Conservation (phyloP, 2,888 invertebrate species). For the Epirrhoe alternata region DNA sequence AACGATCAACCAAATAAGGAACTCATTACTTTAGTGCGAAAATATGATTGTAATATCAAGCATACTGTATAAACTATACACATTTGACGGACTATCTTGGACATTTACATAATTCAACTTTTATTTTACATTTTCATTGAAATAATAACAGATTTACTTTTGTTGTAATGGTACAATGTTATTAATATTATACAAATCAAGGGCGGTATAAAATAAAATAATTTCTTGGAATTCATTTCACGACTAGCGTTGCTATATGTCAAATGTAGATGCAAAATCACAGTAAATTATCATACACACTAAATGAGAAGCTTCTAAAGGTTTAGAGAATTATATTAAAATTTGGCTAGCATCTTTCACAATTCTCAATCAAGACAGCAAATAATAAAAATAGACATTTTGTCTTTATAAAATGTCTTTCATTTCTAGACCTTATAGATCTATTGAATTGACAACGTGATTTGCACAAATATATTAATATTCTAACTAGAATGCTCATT, state of each 20-base stretch:
- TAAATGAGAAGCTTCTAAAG: neutral
- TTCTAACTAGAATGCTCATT: slow-evolving; percentile 30
- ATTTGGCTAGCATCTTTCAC: neutral
- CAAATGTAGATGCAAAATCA: slow-evolving; percentile 2
- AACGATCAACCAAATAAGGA: neutral
- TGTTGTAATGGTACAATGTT: neutral
- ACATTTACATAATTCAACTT: neutral
- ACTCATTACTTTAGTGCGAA: neutral
- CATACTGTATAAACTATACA: neutral
- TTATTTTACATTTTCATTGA: neutral
- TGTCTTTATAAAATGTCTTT: slow-evolving; percentile 5
- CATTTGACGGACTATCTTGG: neutral
- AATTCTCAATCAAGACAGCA: neutral
- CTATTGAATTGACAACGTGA: slow-evolving; percentile 35
- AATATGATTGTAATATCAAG: neutral
- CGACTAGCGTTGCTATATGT: slow-evolving; percentile 4
- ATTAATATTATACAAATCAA: neutral
- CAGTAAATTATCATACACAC: neutral
- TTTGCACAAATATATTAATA: slow-evolving; percentile 23
- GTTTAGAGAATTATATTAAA: too few relatives aligned
- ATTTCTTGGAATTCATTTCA: slow-evolving; percentile 4
- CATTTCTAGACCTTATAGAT: slow-evolving; percentile 20
- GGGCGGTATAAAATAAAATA: neutral
- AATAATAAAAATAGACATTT: neutral
- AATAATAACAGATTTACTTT: neutral